Evolutionary conservation across 1,140 invertebrate genomes (phyloP).

Genomic region (Batillaria attramentaria): DNA sequence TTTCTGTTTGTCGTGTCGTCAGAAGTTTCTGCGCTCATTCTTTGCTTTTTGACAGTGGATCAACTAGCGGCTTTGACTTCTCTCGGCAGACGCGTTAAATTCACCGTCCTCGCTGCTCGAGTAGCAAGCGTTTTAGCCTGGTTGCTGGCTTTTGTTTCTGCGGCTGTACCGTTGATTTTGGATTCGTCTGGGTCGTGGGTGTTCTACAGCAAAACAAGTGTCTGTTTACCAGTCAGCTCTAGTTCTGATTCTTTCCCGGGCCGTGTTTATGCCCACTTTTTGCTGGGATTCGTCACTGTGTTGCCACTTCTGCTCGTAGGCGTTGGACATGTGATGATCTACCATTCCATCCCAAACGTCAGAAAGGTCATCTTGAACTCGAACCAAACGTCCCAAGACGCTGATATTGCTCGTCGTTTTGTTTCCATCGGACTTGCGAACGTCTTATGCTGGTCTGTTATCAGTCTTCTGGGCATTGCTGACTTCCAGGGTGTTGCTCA

Average conservation of each 20-base stretch:
- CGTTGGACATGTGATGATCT: background rate
- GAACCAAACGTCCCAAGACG: no score
- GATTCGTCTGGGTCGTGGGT: background rate
- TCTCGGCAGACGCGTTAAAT: background rate
- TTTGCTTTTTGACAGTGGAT: constrained; percentile 15
- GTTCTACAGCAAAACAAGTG: constrained; percentile 4
- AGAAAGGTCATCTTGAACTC: no score
- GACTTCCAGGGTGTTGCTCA: no score
- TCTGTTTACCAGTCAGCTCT: background rate
- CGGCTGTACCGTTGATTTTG: background rate
- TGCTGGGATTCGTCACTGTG: background rate
- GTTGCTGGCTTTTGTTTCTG: background rate
- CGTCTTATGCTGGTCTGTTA: no score
- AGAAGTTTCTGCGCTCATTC: background rate
- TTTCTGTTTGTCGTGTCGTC: constrained; percentile 2
- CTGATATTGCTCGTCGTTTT: no score
- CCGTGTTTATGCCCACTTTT: background rate
- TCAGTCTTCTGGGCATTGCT: no score
- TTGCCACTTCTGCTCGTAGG: background rate
- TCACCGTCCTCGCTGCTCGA: background rate
- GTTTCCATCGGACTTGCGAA: no score
- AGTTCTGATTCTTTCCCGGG: background rate
- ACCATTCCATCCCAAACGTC: background rate
- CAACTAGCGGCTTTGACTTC: background rate
- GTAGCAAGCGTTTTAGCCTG: background rate